Evolutionary conservation across 2,113 vertebrate genomes (phyloP).

Genomic region (Hemiprocne comata): DNA sequence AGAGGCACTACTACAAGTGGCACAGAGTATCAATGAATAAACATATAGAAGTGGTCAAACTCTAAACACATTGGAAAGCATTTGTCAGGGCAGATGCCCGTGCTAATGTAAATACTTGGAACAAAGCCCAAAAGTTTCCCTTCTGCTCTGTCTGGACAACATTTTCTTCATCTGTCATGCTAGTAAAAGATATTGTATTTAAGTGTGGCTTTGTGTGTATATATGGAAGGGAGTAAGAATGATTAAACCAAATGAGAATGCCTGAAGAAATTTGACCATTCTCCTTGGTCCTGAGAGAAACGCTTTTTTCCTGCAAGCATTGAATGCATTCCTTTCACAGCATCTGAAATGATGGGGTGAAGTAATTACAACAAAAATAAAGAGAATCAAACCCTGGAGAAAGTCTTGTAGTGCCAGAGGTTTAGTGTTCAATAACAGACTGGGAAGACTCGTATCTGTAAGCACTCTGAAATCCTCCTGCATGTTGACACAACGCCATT

Average conservation of each 20-base stretch:
- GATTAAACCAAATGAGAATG: slow-evolving; percentile 12
- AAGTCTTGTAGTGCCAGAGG: slow-evolving; percentile 19
- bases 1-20: background rate
- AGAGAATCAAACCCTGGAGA: slow-evolving; percentile 11
- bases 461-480: slow-evolving; percentile 28
- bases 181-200: background rate
- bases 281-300: background rate
- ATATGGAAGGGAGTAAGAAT: background rate
- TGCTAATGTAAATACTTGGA: background rate
- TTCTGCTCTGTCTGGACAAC: background rate
- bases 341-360: slow-evolving; percentile 1
- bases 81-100: background rate
- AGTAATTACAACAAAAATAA: slow-evolving; percentile 49
- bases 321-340: slow-evolving; percentile 25
- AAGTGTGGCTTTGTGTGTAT: background rate
- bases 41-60: background rate
- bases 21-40: background rate
- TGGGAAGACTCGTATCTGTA: slow-evolving; percentile 28
- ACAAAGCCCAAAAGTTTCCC: background rate
- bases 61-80: background rate
- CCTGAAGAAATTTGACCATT: background rate
- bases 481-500: slow-evolving; percentile 27
- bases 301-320: background rate
- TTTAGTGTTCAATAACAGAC: slow-evolving; percentile 17
- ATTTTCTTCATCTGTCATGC: background rate